Base-by-base conservation (phyloP, 23 tunicate genomes). In the Diplosoma virens region DNA sequence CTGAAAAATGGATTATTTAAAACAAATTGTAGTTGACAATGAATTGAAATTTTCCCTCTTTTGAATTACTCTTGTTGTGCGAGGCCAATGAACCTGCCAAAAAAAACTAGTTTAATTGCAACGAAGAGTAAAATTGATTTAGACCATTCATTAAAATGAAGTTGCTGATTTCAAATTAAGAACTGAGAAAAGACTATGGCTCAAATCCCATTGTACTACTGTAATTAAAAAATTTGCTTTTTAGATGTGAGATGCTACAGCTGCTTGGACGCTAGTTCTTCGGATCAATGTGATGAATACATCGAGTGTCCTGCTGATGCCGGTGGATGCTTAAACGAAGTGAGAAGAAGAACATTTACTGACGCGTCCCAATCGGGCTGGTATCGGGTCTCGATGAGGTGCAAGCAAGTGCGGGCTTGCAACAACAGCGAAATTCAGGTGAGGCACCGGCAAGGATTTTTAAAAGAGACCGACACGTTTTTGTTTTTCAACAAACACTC, bases 351-450 rank as follows among this genome's bases (percentile, higher is more conserved):
- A 4, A 20, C 54, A 1, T 59, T 71, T 36, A 47, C 66, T 27
- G 7, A 33, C 2, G 73, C 67, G 0, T 32, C 1, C 25, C 36
- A 69, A n/a, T 46, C 79, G 9, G 67, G 34, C 1, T 71, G 76
- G 86, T 85, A 76, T 67, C 45, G 91, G 27, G 91, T 84, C 5
- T 78, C 84, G 5, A 29, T 85, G 35, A 71, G 56, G 69, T 85
- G 91, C 79, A 85, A 85, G 35, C 91, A 85, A 71, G 84, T 79
- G 28, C 60, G 46, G 16, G 91, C 91, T 20, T 85, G 91, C 74
- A 79, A 85, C 66, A 71, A 76, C 71, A 67, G 65, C 30, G 91
- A 85, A 71, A 30, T 32, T 18, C 86, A 81, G 72, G 86, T 81
- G 18, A 24, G 73, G 7, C 52, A 11, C 16, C 11, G 16, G 52